Evolutionary conservation across 2,113 vertebrate species (phyloP), one percentile per base, ranked within the genome.

Genomic region (Sardina pilchardus): DNA sequence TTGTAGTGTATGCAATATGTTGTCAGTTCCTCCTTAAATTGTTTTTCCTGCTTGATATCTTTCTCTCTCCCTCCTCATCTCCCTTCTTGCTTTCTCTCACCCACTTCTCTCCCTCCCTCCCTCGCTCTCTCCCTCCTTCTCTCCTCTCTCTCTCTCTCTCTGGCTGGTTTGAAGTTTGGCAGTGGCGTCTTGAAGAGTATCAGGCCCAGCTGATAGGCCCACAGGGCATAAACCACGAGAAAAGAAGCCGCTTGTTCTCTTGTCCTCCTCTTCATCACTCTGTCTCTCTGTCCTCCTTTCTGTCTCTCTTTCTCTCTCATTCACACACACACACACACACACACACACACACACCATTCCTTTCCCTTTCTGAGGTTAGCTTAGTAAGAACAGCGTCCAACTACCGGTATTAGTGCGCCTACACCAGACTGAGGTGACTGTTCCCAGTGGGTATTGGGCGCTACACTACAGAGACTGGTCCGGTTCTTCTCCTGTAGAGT

Each of bases 11-110:
- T 42, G 39, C 4, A 42, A 42, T 42, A 42, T 42, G 39, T 81
- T 89, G 86, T 21, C 53, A 83, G 86, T 86, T 85, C 90, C 91
- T 88, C 26, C 87, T 89, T 86, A 89, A 89, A 91, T 89, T 90
- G 87, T 75, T 84, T 84, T 88, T 91, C 17, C 21, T 85, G 85
- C 71, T 53, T 34, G 26, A 53, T 34, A 5, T 30, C 59, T 85
- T 43, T 34, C 50, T 67, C 63, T 82, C 83, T 44, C 81, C 53
- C 44, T 75, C 45, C 34, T 7, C 5, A 36, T 30, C 48, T 36
- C 48, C 6, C 43, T 45, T 26, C 24, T 83, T 81, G 19, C 36
- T 24, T 42, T 81, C 59, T 21, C 26, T 48, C 59, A 0, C 24
- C 24, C 56, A 6, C 6, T 24, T 6, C 56, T n/a, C 56, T 63